These are phyloP conservation scores for Lamellibrachia columna DNA, from an alignment of 2,888 invertebrate genomes.

Conservation along the genomic window DNA sequence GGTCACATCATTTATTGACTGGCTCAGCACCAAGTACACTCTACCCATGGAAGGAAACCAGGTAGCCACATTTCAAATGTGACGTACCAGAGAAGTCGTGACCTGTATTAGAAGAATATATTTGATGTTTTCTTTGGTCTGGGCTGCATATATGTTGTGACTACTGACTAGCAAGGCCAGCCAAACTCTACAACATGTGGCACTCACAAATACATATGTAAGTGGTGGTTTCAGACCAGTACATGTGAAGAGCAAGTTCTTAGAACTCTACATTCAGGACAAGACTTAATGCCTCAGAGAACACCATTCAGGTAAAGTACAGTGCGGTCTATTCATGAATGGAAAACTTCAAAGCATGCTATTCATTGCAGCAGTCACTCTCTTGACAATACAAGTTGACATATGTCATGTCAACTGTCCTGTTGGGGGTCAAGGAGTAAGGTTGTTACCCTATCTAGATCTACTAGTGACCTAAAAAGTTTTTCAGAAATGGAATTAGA, in stretches of 20 bases:
- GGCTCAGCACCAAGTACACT: too few relatives aligned
- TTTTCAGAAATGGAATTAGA: not conserved
- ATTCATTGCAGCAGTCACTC: not conserved
- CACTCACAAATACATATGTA: not conserved
- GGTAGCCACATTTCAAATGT: too few relatives aligned
- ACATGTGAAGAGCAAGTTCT: not conserved
- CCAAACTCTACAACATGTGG: not conserved
- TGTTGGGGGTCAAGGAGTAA: not conserved
- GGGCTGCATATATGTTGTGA: not conserved
- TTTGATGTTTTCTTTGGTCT: not conserved
- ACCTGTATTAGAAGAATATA: not conserved
- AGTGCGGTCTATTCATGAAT: not conserved
- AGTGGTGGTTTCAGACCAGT: not conserved
- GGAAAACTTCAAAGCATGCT: not conserved
- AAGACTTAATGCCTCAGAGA: not conserved
- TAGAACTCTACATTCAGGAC: not conserved
- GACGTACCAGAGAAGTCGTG: too few relatives aligned
- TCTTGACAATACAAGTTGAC: not conserved
- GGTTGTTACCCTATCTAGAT: not conserved
- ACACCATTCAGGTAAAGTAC: not conserved
- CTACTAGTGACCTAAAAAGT: not conserved
- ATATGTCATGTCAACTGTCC: not conserved
- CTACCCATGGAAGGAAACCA: too few relatives aligned
- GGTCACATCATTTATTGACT: too few relatives aligned
- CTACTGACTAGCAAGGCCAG: not conserved